A percentile compares a stretch with the other conserved stretches of the same genome.
Conservation (phyloP, 2,888 invertebrate genomes). For the Sarcophaga rosellei region DNA sequence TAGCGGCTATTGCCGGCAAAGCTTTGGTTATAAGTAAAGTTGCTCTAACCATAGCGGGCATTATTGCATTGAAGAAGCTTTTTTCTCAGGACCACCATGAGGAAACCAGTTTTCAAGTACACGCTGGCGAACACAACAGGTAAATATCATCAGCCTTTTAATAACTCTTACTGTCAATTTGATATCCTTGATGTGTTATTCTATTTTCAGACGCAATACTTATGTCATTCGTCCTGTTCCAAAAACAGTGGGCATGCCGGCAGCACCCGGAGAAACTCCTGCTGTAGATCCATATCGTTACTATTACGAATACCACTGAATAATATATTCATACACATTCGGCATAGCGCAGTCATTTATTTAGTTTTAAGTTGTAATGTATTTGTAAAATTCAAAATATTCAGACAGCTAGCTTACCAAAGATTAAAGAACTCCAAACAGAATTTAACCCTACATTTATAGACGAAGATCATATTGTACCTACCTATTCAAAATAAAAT, state of each 20-base stretch:
- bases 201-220: slow-evolving; percentile 83
- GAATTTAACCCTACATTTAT: slow-evolving; percentile 9
- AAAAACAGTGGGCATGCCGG: slow-evolving; percentile 77
- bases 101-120: slow-evolving; percentile 86
- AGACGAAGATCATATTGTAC: slow-evolving; percentile 51
- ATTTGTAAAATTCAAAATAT: slow-evolving; percentile 52
- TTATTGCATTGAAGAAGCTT: slow-evolving; percentile 87
- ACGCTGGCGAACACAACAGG: slow-evolving; percentile 86
- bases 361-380: slow-evolving; percentile 61
- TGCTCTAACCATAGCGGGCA: slow-evolving; percentile 87
- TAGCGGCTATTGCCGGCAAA: slow-evolving; percentile 87
- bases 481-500: slow-evolving; percentile 56
- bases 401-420: slow-evolving; percentile 66
- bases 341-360: slow-evolving; percentile 57
- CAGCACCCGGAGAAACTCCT: slow-evolving; percentile 73
- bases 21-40: slow-evolving; percentile 88
- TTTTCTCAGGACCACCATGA: slow-evolving; percentile 86
- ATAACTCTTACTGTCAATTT: not conserved
- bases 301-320: slow-evolving; percentile 82
- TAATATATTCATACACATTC: slow-evolving; percentile 29
- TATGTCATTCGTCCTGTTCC: slow-evolving; percentile 84
- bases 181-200: too few relatives aligned
- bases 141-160: slow-evolving; percentile 65
- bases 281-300: slow-evolving; percentile 84
- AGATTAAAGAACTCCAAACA: slow-evolving; percentile 39